Conservation (phyloP, 2,113 vertebrate species). For the Hymenochirus boettgeri region DNA sequence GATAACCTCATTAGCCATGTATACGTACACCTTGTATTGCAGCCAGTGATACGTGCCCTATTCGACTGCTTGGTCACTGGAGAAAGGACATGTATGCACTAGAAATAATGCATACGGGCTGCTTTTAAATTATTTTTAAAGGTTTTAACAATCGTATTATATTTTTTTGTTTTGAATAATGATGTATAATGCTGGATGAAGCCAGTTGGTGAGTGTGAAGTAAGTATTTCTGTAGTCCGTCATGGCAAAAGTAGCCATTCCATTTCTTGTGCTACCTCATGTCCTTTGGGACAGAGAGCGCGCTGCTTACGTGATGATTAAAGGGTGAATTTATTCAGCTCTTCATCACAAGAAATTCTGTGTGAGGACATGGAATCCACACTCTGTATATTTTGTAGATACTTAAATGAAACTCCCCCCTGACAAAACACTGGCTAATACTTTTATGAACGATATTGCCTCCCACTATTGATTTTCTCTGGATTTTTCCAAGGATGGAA, state of each 20-base stretch:
- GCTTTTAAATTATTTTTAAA: too few species aligned
- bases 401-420: too few species aligned
- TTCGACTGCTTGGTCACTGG: not conserved
- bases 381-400: not conserved
- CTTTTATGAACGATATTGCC: too few species aligned
- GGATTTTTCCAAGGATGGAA: too few species aligned
- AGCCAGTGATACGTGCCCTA: constrained; percentile 1
- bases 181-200: not conserved
- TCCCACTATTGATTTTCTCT: too few species aligned
- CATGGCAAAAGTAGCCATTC: constrained; percentile 7
- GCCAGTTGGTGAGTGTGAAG: not conserved
- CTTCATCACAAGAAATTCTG: not conserved
- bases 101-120: not conserved
- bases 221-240: not conserved
- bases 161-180: not conserved
- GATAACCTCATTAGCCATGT: not conserved
- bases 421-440: too few species aligned
- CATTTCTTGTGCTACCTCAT: constrained; percentile 34
- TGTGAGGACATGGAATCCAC: not conserved
- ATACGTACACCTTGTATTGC: constrained; percentile 2
- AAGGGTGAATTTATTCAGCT: not conserved
- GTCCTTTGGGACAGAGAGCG: constrained; percentile 6
- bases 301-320: not conserved
- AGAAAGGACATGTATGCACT: not conserved
- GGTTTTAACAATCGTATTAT: too few species aligned